Evolutionary conservation across 1,140 invertebrate genomes (phyloP).

Genomic region (Macrobrachium nipponense): DNA sequence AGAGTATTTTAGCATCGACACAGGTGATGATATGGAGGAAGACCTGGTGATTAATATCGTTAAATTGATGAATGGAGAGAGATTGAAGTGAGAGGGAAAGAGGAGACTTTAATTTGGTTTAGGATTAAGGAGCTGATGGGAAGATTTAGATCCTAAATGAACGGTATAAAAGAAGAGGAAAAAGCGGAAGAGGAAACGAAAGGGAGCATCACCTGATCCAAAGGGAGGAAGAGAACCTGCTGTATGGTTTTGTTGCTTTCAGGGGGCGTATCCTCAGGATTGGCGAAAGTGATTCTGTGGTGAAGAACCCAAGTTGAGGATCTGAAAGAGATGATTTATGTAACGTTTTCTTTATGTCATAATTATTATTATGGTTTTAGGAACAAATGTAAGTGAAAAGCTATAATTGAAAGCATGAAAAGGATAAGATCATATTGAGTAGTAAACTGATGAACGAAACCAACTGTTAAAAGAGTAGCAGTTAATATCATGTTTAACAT

Average conservation of each 20-base stretch:
- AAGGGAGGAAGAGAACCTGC: background rate
- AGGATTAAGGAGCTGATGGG: background rate
- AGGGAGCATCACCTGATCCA: background rate
- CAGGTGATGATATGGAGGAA: background rate
- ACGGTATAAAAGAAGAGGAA: background rate
- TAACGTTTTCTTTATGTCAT: too few relatives aligned
- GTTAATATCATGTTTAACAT: too few relatives aligned
- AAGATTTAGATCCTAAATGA: background rate
- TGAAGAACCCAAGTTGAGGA: background rate
- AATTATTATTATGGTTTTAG: too few relatives aligned
- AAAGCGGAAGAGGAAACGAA: background rate
- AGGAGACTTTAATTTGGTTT: background rate
- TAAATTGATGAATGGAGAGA: background rate
- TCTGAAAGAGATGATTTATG: too few relatives aligned
- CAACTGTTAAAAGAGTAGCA: too few relatives aligned
- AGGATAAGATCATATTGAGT: too few relatives aligned
- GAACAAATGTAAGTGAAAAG: too few relatives aligned
- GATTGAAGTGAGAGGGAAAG: background rate
- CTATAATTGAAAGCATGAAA: too few relatives aligned
- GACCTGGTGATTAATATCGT: background rate
- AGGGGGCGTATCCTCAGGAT: too few relatives aligned
- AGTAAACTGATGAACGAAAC: too few relatives aligned
- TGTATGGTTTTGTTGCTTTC: too few relatives aligned
- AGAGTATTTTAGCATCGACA: background rate
- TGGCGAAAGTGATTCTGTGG: too few relatives aligned